Conservation (phyloP, 2,888 invertebrate species). For the Hoplodrina blanda region DNA sequence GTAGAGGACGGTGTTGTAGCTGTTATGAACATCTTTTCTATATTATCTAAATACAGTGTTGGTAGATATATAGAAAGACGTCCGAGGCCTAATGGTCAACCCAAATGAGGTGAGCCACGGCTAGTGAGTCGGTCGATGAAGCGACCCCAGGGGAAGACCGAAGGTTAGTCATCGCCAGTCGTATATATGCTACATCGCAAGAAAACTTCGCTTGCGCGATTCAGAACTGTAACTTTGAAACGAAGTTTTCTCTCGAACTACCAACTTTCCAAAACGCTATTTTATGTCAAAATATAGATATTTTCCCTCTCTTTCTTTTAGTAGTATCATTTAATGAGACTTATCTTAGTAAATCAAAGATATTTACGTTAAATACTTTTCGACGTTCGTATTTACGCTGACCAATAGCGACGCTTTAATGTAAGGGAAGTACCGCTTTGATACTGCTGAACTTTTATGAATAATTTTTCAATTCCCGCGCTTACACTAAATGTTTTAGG, state of each 20-base stretch:
- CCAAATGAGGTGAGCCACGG: slow-evolving; percentile 25
- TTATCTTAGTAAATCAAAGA: slow-evolving; percentile 21
- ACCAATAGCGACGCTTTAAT: slow-evolving; percentile 41
- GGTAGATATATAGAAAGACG: slow-evolving; percentile 5
- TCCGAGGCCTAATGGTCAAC: slow-evolving; percentile 44
- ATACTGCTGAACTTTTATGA: background rate
- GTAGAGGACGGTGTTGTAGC: slow-evolving; percentile 29
- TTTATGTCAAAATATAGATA: background rate
- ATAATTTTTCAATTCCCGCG: slow-evolving; percentile 10
- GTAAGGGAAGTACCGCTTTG: slow-evolving; percentile 34
- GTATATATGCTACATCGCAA: background rate
- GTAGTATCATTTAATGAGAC: background rate
- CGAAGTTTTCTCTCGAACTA: background rate
- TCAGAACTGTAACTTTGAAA: slow-evolving; percentile 17
- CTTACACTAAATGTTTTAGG: background rate
- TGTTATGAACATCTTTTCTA: slow-evolving; percentile 3
- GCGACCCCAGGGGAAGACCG: slow-evolving; percentile 59
- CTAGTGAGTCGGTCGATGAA: slow-evolving; percentile 57
- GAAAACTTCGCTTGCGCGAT: slow-evolving; percentile 53
- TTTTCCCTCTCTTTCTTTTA: background rate
- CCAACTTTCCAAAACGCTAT: background rate
- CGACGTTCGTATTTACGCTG: slow-evolving; percentile 4
- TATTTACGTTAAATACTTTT: background rate
- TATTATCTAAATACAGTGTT: background rate
- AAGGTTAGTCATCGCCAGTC: background rate